These are phyloP conservation scores for Telmatherina bonti DNA, from an alignment of 2,797 vertebrate species.

Conservation along the genomic window DNA sequence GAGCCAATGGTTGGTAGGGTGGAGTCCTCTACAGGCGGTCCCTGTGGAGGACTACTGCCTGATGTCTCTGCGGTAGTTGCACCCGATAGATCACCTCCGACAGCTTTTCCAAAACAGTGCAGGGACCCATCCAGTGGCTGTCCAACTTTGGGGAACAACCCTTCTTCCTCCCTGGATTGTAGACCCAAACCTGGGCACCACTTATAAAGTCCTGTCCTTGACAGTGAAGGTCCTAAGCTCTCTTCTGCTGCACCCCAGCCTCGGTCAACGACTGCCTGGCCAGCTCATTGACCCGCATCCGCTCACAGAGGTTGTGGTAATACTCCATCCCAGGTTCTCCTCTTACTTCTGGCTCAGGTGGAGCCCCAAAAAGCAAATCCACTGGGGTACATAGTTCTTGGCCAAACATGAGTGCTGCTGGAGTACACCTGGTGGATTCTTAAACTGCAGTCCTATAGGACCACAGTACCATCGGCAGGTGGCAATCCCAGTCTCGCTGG, in stretches of 20 bases:
- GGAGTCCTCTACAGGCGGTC: background rate
- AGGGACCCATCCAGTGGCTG: background rate
- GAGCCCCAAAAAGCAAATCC: background rate
- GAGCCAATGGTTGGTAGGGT: background rate
- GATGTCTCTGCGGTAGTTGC: background rate
- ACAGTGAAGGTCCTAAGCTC: background rate
- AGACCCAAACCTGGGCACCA: background rate
- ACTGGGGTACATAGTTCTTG: too few species aligned
- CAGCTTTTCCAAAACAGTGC: background rate
- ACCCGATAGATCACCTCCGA: background rate
- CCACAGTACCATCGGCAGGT: too few species aligned
- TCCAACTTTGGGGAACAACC: background rate
- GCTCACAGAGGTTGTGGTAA: too few species aligned
- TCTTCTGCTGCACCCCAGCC: background rate
- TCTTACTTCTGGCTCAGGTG: background rate
- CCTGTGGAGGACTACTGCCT: background rate
- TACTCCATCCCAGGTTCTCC: too few species aligned
- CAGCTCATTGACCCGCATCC: too few species aligned
- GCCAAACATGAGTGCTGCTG: too few species aligned
- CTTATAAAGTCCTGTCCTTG: too few species aligned
- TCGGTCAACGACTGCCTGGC: background rate
- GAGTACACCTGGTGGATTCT: too few species aligned
- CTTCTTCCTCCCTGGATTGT: background rate
- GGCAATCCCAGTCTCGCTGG: constrained; percentile 14
- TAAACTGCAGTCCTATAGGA: too few species aligned